These are phyloP conservation scores for Myiagra hebetior DNA, from an alignment of 2,113 vertebrate species.

Conservation along the genomic window DNA sequence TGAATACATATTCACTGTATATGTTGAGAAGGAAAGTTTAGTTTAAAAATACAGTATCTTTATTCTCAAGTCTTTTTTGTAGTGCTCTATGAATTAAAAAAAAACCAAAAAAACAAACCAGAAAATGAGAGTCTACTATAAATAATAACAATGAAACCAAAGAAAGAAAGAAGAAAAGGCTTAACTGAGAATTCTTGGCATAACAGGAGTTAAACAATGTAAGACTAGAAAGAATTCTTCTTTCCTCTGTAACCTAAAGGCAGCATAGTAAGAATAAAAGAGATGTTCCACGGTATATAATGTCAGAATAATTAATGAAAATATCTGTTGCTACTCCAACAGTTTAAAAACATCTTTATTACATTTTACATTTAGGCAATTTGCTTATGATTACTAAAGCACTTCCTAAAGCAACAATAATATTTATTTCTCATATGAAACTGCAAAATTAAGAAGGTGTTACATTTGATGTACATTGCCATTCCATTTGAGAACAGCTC, in stretches of 20 bases:
- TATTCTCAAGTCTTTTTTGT: not conserved
- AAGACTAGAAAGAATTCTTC: slow-evolving; percentile 14
- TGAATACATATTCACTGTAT: not conserved
- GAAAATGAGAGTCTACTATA: not conserved
- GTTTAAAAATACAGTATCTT: not conserved
- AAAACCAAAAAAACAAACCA: no score
- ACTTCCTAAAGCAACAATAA: slow-evolving; percentile 13
- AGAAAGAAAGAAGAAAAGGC: not conserved
- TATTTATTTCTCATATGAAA: slow-evolving; percentile 31
- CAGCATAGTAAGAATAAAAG: slow-evolving; percentile 22
- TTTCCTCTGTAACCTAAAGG: slow-evolving; percentile 6
- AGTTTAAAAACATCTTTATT: slow-evolving; percentile 16
- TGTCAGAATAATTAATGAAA: slow-evolving; percentile 58
- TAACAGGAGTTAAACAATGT: slow-evolving; percentile 16
- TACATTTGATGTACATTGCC: not conserved
- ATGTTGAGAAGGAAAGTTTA: not conserved
- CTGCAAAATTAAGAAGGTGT: not conserved
- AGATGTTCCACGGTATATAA: not conserved
- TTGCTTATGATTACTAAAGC: slow-evolving; percentile 38
- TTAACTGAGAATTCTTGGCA: not conserved
- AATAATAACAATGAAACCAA: not conserved
- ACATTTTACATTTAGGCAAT: slow-evolving; percentile 11
- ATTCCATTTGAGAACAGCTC: not conserved
- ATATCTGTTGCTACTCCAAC: slow-evolving; percentile 36
- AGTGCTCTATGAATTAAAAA: not conserved